These are phyloP conservation scores for Myopa tessellatipennis DNA, from an alignment of 2,888 invertebrate genomes.

Conservation along the genomic window DNA sequence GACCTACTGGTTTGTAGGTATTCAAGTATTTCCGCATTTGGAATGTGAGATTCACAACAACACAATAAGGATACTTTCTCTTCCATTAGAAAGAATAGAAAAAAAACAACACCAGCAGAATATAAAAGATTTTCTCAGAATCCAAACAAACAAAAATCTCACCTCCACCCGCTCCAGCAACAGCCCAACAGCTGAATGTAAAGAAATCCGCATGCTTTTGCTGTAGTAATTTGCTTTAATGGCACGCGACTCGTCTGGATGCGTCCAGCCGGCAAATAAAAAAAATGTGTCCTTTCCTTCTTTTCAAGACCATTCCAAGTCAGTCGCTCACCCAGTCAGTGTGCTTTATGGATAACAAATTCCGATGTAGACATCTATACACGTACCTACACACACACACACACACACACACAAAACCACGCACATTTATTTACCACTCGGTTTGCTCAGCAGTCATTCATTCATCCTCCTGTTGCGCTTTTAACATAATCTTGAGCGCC, in stretches of 20 bases:
- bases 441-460: neutral
- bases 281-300: neutral
- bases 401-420: conserved; percentile 10
- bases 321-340: neutral
- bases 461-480: conserved; percentile 28
- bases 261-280: conserved; percentile 7
- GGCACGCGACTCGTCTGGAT: conserved; percentile 35
- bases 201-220: neutral
- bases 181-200: neutral
- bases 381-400: conserved; percentile 28
- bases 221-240: conserved; percentile 6
- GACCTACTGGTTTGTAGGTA: too few relatives aligned
- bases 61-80: neutral
- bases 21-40: too few relatives aligned
- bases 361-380: neutral
- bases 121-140: neutral
- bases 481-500: conserved; percentile 33
- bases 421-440: conserved; percentile 2
- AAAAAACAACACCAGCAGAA: neutral
- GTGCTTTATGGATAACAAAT: neutral
- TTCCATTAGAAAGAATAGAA: too few relatives aligned
- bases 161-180: neutral
- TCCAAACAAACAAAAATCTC: neutral
- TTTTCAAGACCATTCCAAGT: neutral
- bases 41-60: neutral